A percentile compares a stretch with the other conserved stretches of the same genome.
Evolutionary conservation across 1,140 invertebrate species (phyloP).

Genomic region (Holotrichia oblita): DNA sequence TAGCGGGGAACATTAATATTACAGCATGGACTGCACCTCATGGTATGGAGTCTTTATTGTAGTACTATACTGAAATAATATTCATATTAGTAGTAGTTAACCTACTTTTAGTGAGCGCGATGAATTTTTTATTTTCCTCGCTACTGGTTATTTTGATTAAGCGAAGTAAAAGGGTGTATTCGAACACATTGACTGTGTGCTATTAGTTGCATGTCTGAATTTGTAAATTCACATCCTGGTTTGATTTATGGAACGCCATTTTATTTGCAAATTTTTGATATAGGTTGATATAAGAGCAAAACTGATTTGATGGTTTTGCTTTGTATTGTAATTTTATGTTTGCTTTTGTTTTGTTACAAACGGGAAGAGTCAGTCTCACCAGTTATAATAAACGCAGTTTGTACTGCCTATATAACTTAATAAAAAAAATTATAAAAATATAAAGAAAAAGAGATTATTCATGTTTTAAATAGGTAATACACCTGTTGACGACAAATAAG

Average conservation of each 20-base stretch:
- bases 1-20: background rate
- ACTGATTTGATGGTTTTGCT: too few relatives aligned
- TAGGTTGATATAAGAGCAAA: background rate
- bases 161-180: background rate
- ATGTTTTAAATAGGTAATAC: too few relatives aligned
- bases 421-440: too few relatives aligned
- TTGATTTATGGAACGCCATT: slow-evolving; percentile 2
- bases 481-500: too few relatives aligned
- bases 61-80: background rate
- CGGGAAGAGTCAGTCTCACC: too few relatives aligned
- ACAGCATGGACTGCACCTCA: background rate
- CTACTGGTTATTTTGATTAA: background rate
- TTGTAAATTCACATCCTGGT: background rate
- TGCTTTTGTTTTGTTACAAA: too few relatives aligned
- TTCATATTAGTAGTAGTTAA: slow-evolving; percentile 8
- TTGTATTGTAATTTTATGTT: too few relatives aligned
- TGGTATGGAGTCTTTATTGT: background rate
- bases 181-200: background rate
- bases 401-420: too few relatives aligned
- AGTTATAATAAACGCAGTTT: too few relatives aligned
- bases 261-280: slow-evolving; percentile 4
- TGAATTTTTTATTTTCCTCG: slow-evolving; percentile 8
- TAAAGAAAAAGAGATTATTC: too few relatives aligned
- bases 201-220: slow-evolving; percentile 5
- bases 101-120: background rate